Evolutionary conservation across 2,888 invertebrate species (phyloP), one percentile per base, ranked within the genome.

Genomic region (Coleophora deauratella): DNA sequence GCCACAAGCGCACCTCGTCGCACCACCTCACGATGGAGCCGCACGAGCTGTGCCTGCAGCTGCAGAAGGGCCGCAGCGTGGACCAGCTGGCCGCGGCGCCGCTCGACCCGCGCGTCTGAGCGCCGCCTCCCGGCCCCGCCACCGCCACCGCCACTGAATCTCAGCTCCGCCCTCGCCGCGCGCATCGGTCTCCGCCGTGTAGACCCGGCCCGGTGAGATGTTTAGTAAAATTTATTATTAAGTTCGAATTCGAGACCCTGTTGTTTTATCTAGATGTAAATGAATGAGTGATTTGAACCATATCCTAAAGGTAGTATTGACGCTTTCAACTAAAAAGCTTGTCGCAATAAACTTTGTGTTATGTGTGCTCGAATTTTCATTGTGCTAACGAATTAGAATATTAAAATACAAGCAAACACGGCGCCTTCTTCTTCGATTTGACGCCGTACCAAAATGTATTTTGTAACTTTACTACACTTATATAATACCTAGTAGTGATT

Each of bases 11-110:
- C 33, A 85, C 85, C 31, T 78, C 82, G 41, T 81, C 81, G 34
- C 86, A 86, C 54, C 86, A 86, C 66, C 59, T 85, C 49, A 78
- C 85, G 27, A 52, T 86, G 64, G 86, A 85, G 54, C 80, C 82
- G 35, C 55, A 57, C 57, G 80, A 77, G 34, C 70, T 71, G 31
- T 56, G 62, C 41, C 69, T 75, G 41, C 74, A 68, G 53, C 53
- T 80, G 50, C 76, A 77, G 41, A 78, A 77, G 54, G 84, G 84
- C 36, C 76, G 80, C 55, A 82, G 81, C 61, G 81, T 71, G 8
- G 85, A 84, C 57, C 81, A 81, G 37, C 65, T 80, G 37, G 56
- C 75, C 14, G 51, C 62, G 37, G 52, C 63, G 40, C 66, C 71
- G 39, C 53, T 55, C 41, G 74, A 73, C 41, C 78, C 76, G 28